A percentile compares a stretch with the other conserved stretches of the same genome.
Conservation (phyloP, 2,113 vertebrate species). For the Ameiurus melas region DNA sequence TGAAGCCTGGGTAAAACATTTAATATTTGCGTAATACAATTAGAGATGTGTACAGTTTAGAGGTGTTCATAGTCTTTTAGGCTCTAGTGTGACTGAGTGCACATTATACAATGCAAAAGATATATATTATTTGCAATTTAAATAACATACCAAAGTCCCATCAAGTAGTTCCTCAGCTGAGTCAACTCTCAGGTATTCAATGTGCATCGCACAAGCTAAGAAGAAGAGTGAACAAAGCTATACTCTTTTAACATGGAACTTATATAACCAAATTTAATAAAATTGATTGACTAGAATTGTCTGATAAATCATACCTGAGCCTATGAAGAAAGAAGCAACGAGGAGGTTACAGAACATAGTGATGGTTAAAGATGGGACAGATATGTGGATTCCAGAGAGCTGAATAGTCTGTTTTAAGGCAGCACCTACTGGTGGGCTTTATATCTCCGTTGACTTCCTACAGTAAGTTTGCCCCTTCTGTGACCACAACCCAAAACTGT, state of each 20-base stretch:
- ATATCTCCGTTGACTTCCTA: neutral
- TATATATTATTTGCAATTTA: too few relatives aligned
- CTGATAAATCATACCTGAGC: neutral
- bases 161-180: conserved; percentile 15
- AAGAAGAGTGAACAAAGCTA: neutral
- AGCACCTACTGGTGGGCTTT: neutral
- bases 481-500: neutral
- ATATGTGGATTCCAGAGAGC: neutral
- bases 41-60: neutral
- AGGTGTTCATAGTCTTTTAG: neutral
- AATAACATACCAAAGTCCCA: conserved; percentile 5
- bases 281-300: neutral
- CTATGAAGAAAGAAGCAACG: neutral
- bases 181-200: conserved; percentile 24
- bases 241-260: neutral
- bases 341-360: neutral
- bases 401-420: neutral
- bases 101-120: neutral
- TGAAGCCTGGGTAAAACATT: neutral
- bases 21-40: neutral
- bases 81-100: neutral
- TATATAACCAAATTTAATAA: neutral
- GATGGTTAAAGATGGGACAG: neutral
- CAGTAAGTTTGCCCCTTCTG: neutral
- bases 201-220: conserved; percentile 25